Evolutionary conservation across 2,888 invertebrate genomes (phyloP).

Genomic region (Apodemia hepburni): DNA sequence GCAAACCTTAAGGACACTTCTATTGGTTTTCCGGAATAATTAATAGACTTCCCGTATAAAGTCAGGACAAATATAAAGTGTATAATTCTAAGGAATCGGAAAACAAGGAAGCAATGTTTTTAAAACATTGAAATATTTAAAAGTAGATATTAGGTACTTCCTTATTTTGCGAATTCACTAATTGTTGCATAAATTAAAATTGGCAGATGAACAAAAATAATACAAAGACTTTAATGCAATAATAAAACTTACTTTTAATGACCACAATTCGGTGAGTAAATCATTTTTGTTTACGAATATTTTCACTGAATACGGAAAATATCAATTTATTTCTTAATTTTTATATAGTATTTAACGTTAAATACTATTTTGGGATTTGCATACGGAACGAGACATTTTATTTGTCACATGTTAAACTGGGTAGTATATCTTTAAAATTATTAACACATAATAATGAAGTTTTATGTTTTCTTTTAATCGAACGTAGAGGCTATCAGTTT

Average conservation of each 20-base stretch:
- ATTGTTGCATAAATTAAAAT: background rate
- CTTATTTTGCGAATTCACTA: background rate
- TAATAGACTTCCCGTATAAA: background rate
- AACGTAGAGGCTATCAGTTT: conserved; percentile 64
- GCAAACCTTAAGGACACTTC: too few relatives aligned
- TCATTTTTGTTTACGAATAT: background rate
- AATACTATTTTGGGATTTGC: background rate
- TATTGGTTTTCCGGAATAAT: too few relatives aligned
- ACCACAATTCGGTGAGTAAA: background rate
- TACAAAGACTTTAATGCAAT: background rate
- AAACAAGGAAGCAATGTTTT: background rate
- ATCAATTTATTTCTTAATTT: conserved; percentile 7
- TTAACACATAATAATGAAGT: conserved; percentile 79
- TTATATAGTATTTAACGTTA: background rate
- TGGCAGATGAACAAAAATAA: conserved; percentile 3
- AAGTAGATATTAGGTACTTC: too few relatives aligned
- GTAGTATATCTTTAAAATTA: conserved; percentile 53
- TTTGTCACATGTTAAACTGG: background rate
- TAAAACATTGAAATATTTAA: background rate
- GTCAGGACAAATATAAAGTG: background rate
- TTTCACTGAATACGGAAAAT: conserved; percentile 7
- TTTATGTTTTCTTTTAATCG: conserved; percentile 77
- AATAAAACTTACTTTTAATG: conserved; percentile 3
- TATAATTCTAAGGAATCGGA: background rate
- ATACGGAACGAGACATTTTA: background rate